Base-by-base conservation (phyloP, 2,797 vertebrate genomes). In the Anniella stebbinsi region DNA sequence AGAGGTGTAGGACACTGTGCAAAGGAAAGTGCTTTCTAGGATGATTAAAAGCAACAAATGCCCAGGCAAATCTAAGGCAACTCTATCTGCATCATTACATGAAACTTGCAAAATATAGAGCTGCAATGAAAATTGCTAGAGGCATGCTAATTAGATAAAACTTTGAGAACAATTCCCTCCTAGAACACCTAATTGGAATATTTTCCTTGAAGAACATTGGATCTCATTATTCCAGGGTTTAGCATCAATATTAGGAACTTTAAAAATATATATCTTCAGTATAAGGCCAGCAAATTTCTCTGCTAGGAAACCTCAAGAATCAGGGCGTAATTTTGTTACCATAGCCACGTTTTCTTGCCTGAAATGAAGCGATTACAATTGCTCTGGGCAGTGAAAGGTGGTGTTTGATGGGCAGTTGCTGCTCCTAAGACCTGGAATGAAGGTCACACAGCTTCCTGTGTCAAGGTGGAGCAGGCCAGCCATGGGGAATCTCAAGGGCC, bases 101-200 rank as follows among this genome's bases (percentile, higher is more conserved):
- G 33, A 88, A 88, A 60, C 87, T 70, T 57, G 21, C 23, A 88
- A 87, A 88, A 88, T 70, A 38, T 70, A 33, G 66, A 72, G 30
- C 54, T 66, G 38, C 54, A 72, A 63, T 83, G 54, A 75, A 88
- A 83, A 75, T 76, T 66, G 70, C 21, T 48, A 51, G 57, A 76
- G 38, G 54, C 15, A 15, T 83, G 87, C 83, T 84, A 88, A 88
- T 88, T 80, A 88, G 77, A 72, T 70, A 88, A 51, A 8, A 30
- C 77, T 51, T 70, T 69, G 77, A 66, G n/a, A 80, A 88, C 51
- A 88, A 83, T 84, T 76, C 69, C 38, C 4, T 66, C 54, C 57
- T 75, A 51, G 38, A 84, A 66, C 38, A 67, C n/a, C 66, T n/a
- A 88, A 88, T 51, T 88, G 80, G 69, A 81, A 83, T 76, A 76